phyloP scores from a whole-genome alignment of 2,888 invertebrate genomes.

The Drosophila niveifrons region DNA sequence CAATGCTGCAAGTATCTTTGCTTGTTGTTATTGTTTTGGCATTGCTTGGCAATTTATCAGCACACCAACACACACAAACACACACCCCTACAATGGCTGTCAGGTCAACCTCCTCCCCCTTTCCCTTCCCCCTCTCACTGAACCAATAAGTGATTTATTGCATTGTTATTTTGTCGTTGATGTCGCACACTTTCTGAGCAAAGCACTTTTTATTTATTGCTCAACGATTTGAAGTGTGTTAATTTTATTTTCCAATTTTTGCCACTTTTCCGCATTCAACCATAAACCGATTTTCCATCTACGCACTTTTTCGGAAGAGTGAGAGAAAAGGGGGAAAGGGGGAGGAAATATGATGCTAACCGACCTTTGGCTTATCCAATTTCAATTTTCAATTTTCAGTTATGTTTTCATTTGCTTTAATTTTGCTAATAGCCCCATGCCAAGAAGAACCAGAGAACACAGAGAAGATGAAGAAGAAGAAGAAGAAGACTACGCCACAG shows the following conservation, averaged over 20 bases:
- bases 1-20: conserved; percentile 51
- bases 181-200: conserved; percentile 75
- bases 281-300: conserved; percentile 37
- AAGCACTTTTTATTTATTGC: conserved; percentile 56
- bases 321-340: no score
- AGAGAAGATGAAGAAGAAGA: neutral
- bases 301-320: no score
- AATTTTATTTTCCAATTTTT: conserved; percentile 69
- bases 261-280: conserved; percentile 18
- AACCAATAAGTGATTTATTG: conserved; percentile 74
- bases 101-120: conserved; percentile 2
- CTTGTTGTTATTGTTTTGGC: conserved; percentile 43
- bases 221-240: conserved; percentile 67
- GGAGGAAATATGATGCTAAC: neutral
- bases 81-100: conserved; percentile 26
- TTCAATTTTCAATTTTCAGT: conserved; percentile 25
- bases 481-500: conserved; percentile 7
- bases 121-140: neutral
- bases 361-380: conserved; percentile 29
- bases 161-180: conserved; percentile 78
- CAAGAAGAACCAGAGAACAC: no score
- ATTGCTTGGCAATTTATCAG: conserved; percentile 70
- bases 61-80: conserved; percentile 25
- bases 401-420: conserved; percentile 17
- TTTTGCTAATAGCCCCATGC: conserved; percentile 34